Evolutionary conservation across 2,113 vertebrate genomes (phyloP).

Genomic region (Phalacrocorax aristotelis): DNA sequence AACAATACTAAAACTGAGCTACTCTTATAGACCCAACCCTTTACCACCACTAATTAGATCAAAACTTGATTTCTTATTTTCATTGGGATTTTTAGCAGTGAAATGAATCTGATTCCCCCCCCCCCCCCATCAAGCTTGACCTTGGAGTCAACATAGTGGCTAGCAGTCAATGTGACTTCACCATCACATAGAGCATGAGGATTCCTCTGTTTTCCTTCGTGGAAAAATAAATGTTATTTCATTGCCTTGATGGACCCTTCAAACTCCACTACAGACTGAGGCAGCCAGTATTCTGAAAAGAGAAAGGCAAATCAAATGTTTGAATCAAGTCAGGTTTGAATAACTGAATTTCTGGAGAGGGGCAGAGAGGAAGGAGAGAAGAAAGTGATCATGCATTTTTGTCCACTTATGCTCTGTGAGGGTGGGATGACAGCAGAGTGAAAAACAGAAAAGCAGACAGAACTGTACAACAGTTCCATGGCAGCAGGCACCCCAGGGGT

Average conservation of each 20-base stretch:
- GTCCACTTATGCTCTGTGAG: background rate
- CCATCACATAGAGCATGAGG: background rate
- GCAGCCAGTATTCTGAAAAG: background rate
- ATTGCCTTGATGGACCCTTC: background rate
- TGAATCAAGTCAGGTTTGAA: background rate
- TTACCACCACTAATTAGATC: background rate
- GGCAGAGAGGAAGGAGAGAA: background rate
- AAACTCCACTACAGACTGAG: background rate
- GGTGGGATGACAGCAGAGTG: background rate
- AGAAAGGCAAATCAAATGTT: background rate
- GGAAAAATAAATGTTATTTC: background rate
- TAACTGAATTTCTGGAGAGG: background rate
- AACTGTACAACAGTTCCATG: background rate
- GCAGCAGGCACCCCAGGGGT: background rate
- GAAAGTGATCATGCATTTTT: background rate
- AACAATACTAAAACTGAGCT: background rate
- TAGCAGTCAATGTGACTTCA: background rate
- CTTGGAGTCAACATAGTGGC: background rate
- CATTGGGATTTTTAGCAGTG: background rate
- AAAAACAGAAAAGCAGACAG: background rate
- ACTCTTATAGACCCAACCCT: background rate
- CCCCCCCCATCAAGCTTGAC: background rate
- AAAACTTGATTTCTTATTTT: background rate
- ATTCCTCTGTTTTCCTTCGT: background rate
- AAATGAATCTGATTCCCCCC: background rate